Evolutionary conservation across 2,797 vertebrate genomes (phyloP), one percentile per base, ranked within the genome.

Genomic region (Vireo griseus): DNA sequence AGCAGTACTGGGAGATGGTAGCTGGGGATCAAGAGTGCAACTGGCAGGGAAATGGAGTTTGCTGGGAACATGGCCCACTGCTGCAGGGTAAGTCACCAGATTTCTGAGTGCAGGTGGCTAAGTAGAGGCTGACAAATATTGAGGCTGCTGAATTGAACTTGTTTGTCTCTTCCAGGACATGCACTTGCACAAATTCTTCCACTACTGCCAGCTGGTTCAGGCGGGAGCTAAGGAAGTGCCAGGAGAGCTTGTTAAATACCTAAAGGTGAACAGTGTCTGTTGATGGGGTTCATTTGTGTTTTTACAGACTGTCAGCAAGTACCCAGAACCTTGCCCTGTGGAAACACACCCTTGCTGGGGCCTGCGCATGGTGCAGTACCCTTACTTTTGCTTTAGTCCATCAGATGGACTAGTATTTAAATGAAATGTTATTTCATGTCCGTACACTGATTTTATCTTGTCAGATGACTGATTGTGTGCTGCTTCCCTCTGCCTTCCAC

Each of bases 181-280:
- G 88, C 99, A 99, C 79, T 98, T 99, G 55, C 98, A 99, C 94
- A 99, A 99, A 83, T 99, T 99, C 98, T 99, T 99, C 98, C 98
- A 99, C 88, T 98, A 99, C 96, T 99, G 99, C 97, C 99, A 99
- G 95, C 96, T 98, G 96, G 98, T 98, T 96, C 98, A 97, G 93
- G 97, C 97, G 1, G 97, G 98, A n/a, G 97, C 98, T 5, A 98
- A 99, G 92, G 98, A 98, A 58, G 98, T 97, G 96, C 98, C 98
- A 28, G 98, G 98, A 69, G 99, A 99, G 50, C 99, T 99, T 11
- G 97, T 99, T 91, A 99, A 99, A 97, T 99, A 98, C 98, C 97
- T 99, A 58, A 99, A 99, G 99, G 99, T 99, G 95, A 97, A 89
- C 67, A 58, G 42, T 55, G 76, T 61, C 84, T 94, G 90, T 88